Evolutionary conservation across 1,140 invertebrate genomes (phyloP), one percentile per base, ranked within the genome.

Genomic region (Metopolophium dirhodum): DNA sequence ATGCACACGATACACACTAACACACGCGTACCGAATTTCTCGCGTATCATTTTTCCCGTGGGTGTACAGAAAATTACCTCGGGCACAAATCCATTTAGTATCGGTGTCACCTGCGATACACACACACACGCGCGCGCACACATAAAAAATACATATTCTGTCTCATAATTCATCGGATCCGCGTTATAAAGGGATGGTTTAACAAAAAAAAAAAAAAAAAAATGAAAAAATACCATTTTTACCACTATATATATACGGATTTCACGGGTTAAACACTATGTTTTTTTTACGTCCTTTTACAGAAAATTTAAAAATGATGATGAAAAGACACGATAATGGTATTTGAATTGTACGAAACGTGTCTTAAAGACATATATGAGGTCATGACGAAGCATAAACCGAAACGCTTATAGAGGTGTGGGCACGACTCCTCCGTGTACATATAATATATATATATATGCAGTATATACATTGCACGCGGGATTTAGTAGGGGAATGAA

Each of bases 311-410:
- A 93, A 93, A 93, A 93, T 57, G 91, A 93, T 93, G 91, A 93
- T 85, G 91, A 93, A 93, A 93, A 93, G 91, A 93, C 82, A 85
- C 91, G 91, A 93, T 92, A 92, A 92, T 86, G 91, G 91, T 93
- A 93, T 93, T 93, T 57, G 91, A 93, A 93, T 93, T 93, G 82
- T 93, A 93, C 82, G 49, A 51, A 41, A 86, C 91, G 91, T 86
- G 91, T 92, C 91, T 93, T 85, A 86, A 93, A 93, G 91, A 93
- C 91, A 35, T 51, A 92, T 92, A 93, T 85, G 91, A 93, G 91
- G 91, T 93, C 91, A 93, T 93, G 91, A 93, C 91, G 91, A 85
- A 86, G 91, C 91, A 93, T 93, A 93, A 93, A 93, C 91, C 91
- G 77, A 93, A 93, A 85, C 91, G 91, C 82, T 93, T 93, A 93